A percentile compares a stretch with the other conserved stretches of the same genome.
phyloP scores from a whole-genome alignment of 2,888 invertebrate genomes.

The Mesorhabditis belari region DNA sequence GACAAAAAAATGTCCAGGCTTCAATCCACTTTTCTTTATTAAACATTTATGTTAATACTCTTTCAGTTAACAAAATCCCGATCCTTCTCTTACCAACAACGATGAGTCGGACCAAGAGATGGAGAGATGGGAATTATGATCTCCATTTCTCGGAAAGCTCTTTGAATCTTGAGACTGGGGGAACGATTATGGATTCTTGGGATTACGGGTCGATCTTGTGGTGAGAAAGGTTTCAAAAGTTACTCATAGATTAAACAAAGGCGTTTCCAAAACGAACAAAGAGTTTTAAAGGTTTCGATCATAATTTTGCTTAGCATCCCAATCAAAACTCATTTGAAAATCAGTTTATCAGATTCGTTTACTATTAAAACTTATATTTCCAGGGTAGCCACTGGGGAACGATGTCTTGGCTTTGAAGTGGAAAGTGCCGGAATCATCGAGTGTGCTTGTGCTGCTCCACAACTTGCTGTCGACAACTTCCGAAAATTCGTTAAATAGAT shows the following conservation, averaged over 20 bases:
- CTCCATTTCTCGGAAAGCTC: background rate
- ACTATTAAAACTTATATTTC: slow-evolving; percentile 1
- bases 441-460: slow-evolving; percentile 14
- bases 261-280: no score
- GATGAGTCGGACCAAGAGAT: background rate
- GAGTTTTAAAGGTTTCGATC: no score
- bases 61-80: background rate
- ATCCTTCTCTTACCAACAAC: background rate
- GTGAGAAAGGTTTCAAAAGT: no score
- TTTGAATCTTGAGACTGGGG: background rate
- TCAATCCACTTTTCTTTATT: background rate
- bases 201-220: background rate
- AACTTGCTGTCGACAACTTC: slow-evolving; percentile 15
- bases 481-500: slow-evolving; percentile 1
- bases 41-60: background rate
- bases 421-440: slow-evolving; percentile 17
- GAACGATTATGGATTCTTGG: background rate
- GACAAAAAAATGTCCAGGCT: no score
- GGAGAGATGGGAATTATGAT: background rate
- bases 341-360: no score
- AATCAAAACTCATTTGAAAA: no score
- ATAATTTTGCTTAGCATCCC: no score
- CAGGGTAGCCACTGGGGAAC: slow-evolving; percentile 28
- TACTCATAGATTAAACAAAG: no score
- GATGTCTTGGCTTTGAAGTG: slow-evolving; percentile 23